Percentiles rank a stretch among this genome's conserved stretches.
These are phyloP conservation scores for Thalassoma bifasciatum DNA, from an alignment of 2,113 vertebrate species.

Conservation along the genomic window DNA sequence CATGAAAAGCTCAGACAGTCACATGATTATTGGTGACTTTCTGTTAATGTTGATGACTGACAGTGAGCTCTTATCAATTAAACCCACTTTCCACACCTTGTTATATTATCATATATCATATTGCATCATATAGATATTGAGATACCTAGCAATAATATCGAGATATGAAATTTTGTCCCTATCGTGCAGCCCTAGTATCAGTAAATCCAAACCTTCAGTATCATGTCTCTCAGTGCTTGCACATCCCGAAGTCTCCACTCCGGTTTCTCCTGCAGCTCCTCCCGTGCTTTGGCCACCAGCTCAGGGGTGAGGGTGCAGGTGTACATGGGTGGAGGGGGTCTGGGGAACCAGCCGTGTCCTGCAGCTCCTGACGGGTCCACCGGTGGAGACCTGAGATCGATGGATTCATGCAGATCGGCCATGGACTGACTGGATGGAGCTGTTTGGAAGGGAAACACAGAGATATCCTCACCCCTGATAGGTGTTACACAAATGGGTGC, in stretches of 20 bases:
- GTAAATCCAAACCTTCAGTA: conserved; percentile 82
- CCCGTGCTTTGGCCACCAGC: conserved; percentile 92
- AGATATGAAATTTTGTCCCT: too few species aligned
- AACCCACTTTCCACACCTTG: too few species aligned
- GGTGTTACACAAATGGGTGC: too few species aligned
- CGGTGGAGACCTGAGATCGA: conserved; percentile 82
- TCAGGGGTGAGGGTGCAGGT: conserved; percentile 91
- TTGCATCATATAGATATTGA: too few species aligned
- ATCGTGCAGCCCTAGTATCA: too few species aligned
- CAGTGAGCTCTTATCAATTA: too few species aligned
- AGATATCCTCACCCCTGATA: background rate
- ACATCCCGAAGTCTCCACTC: conserved; percentile 96
- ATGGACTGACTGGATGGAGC: conserved; percentile 80
- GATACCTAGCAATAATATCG: too few species aligned
- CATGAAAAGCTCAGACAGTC: too few species aligned
- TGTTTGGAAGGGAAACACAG: conserved; percentile 27
- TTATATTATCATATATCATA: too few species aligned
- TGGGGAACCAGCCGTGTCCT: conserved; percentile 77
- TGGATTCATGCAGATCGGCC: conserved; percentile 90
- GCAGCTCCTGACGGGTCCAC: conserved; percentile 77
- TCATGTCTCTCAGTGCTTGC: conserved; percentile 96
- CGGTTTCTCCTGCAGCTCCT: conserved; percentile 97
- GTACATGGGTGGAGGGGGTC: conserved; percentile 84
- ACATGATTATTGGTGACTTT: too few species aligned
- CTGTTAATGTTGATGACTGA: too few species aligned